Evolutionary conservation across 2,888 invertebrate species (phyloP), one percentile per base, ranked within the genome.

Genomic region (Erynnis tages): DNA sequence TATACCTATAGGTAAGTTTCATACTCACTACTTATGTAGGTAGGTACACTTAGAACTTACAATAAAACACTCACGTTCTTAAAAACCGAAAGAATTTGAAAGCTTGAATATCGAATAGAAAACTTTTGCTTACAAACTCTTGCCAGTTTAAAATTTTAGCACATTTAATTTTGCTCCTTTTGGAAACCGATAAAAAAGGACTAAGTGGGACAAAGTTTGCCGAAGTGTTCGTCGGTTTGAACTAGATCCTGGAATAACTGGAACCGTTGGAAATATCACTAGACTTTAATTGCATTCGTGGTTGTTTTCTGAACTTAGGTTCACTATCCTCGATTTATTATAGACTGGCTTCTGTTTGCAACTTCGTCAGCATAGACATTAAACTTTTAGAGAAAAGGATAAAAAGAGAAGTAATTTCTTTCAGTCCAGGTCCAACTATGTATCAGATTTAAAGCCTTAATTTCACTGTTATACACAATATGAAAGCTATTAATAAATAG

Each of bases 191-290:
- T 34, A 27, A 49, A 49, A 44, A 49, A 49, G 48, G 48, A 41
- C 49, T 49, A 49, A 49, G 49, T 49, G 41, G 41, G 41, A 41
- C 41, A 41, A 49, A 49, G 41, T 49, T 49, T 41, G 49, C 32
- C 41, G 25, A 41, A 49, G 41, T 41, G 49, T 41, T 49, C 41
- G 44, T 32, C 7, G 14, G 37, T 16, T 35, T 46, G 48, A 40
- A 32, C 49, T 49, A 34, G 25, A 49, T 41, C 19, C 49, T 49
- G 4, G 34, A 34, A 49, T 49, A 49, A 17, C 48, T 46, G 10
- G 4, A 17, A 16, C 13, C 13, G 17, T n/a, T 32, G 13, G 7
- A 10, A 49, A 41, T 32, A 29, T 48, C 40, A 32, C 13, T 47
- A 4, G 8, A 47, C 21, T 47, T 47, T 48, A 48, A 48, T 34